Conservation (phyloP, 2,888 invertebrate species). For the Spilarctia lutea region DNA sequence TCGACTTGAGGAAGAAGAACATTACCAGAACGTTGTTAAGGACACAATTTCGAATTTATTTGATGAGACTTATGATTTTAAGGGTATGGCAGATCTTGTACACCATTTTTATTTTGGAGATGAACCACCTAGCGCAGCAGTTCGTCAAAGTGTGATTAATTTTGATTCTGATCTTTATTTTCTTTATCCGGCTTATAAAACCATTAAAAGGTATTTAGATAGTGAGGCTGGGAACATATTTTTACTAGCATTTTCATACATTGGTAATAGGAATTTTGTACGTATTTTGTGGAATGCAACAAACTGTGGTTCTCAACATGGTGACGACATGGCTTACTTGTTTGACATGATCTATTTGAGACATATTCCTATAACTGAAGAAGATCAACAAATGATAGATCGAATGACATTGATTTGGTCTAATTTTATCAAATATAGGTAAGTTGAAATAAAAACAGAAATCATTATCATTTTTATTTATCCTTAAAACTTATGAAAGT, state of each 20-base stretch:
- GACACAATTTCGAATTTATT: constrained; percentile 37
- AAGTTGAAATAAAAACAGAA: constrained; percentile 19
- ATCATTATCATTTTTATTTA: background rate
- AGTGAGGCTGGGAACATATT: constrained; percentile 54
- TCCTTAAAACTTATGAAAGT: background rate
- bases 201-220: constrained; percentile 53
- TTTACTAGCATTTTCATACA: constrained; percentile 67
- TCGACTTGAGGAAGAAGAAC: constrained; percentile 26
- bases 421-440: constrained; percentile 74
- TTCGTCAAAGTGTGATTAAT: constrained; percentile 47
- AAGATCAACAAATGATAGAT: constrained; percentile 65
- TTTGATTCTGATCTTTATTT: constrained; percentile 65
- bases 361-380: constrained; percentile 34
- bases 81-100: constrained; percentile 46
- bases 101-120: constrained; percentile 65
- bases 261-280: constrained; percentile 9
- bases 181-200: constrained; percentile 57
- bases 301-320: constrained; percentile 48
- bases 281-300: background rate
- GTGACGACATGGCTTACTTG: constrained; percentile 68
- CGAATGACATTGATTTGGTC: constrained; percentile 74
- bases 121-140: constrained; percentile 37
- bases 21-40: constrained; percentile 46
- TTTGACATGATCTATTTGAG: constrained; percentile 50
- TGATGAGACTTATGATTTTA: constrained; percentile 37